A percentile compares a stretch with the other conserved stretches of the same genome.
These are phyloP conservation scores for Caenorhabditis latens DNA, from an alignment of 1,140 invertebrate genomes.

Conservation along the genomic window DNA sequence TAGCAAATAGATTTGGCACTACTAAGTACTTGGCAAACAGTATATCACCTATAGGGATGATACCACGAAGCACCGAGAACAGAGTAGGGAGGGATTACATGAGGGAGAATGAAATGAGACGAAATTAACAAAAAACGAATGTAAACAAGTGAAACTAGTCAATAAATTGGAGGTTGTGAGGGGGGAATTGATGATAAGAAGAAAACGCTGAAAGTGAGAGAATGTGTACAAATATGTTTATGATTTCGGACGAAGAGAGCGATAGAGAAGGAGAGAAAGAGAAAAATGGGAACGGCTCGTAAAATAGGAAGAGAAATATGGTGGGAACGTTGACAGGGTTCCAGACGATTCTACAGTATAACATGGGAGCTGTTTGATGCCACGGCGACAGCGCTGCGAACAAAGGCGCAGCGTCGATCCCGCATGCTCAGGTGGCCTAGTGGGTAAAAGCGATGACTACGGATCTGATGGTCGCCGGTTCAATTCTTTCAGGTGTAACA, in stretches of 20 bases:
- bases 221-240: slow-evolving; percentile 34
- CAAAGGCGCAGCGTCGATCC: too few species aligned
- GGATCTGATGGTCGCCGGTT: too few species aligned
- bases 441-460: too few species aligned
- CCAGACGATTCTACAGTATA: not conserved
- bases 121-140: not conserved
- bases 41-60: slow-evolving; percentile 52
- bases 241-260: not conserved
- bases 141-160: not conserved
- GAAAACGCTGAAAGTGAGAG: slow-evolving; percentile 8
- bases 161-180: not conserved
- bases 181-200: not conserved
- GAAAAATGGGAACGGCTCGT: not conserved
- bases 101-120: not conserved
- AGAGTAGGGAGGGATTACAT: slow-evolving; percentile 15
- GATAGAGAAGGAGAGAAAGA: not conserved
- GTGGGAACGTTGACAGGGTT: not conserved
- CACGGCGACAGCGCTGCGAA: not conserved
- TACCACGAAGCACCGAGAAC: slow-evolving; percentile 16
- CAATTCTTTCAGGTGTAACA: too few species aligned
- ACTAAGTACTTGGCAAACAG: slow-evolving; percentile 56
- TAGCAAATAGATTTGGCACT: slow-evolving; percentile 56
- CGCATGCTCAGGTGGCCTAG: too few species aligned
- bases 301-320: not conserved
- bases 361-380: too few species aligned